Evolutionary conservation across 2,888 invertebrate genomes (phyloP).

Genomic region (Dolichopus griseipennis): DNA sequence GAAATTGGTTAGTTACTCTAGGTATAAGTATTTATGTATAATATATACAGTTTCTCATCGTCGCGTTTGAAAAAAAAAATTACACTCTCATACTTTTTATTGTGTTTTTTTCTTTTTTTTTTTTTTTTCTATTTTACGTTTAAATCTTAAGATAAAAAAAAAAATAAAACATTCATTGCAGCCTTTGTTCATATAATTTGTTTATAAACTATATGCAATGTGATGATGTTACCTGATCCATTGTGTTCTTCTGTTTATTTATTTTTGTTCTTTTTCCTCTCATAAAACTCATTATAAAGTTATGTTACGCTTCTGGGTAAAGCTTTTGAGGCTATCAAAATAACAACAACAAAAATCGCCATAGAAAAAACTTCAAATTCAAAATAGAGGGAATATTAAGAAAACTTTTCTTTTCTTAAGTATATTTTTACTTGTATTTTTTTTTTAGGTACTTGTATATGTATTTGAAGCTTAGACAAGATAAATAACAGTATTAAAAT

Average conservation of each 20-base stretch:
- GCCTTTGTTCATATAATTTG: constrained; percentile 1
- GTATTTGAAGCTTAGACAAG: too few species aligned
- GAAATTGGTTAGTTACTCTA: not conserved
- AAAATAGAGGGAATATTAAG: too few species aligned
- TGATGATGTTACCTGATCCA: too few species aligned
- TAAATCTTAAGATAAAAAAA: too few species aligned
- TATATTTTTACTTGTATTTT: too few species aligned
- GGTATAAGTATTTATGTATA: not conserved
- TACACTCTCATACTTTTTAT: not conserved
- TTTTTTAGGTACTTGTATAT: too few species aligned
- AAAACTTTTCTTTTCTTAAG: too few species aligned
- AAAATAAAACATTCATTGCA: not conserved
- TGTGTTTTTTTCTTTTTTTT: not conserved
- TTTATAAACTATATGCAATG: not conserved
- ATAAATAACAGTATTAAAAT: too few species aligned
- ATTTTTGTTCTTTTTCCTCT: not conserved
- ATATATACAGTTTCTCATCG: not conserved
- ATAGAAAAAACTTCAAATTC: too few species aligned
- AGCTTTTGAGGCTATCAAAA: not conserved
- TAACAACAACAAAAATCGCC: not conserved
- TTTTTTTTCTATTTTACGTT: not conserved
- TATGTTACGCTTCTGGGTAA: not conserved
- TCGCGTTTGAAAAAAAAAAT: not conserved
- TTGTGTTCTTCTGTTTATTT: too few species aligned
- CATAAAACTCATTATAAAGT: constrained; percentile 1